Evolutionary conservation across 1,140 invertebrate genomes (phyloP).

Genomic region (Drosophila tropicalis): DNA sequence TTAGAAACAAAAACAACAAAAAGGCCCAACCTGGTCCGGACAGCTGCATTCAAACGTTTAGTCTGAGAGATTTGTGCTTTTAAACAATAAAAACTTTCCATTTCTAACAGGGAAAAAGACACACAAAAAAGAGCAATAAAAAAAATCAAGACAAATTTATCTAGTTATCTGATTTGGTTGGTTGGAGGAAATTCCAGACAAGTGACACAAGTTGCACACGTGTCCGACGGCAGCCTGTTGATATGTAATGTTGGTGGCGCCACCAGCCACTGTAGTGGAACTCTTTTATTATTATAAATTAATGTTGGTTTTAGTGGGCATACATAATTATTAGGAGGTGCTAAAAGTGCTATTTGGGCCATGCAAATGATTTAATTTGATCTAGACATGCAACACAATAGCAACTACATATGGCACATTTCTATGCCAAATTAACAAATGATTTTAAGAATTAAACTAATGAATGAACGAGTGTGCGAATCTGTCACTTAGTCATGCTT

Average conservation of each 20-base stretch:
- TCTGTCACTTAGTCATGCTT: constrained; percentile 43
- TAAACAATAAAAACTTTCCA: constrained; percentile 77
- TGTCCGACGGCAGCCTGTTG: constrained; percentile 32
- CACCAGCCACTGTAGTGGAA: constrained; percentile 43
- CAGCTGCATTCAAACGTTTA: constrained; percentile 66
- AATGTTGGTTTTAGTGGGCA: constrained; percentile 40
- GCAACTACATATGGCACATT: constrained; percentile 6
- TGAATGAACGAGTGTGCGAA: background rate
- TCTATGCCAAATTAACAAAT: constrained; percentile 4
- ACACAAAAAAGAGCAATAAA: constrained; percentile 9
- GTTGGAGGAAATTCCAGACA: constrained; percentile 38
- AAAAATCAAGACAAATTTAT: constrained; percentile 72
- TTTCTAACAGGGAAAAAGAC: constrained; percentile 65
- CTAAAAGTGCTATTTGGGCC: constrained; percentile 58
- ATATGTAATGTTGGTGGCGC: constrained; percentile 49
- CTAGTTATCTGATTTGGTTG: constrained; percentile 55
- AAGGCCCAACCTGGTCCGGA: too few relatives aligned
- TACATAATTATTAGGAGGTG: constrained; percentile 61
- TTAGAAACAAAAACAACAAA: constrained; percentile 50
- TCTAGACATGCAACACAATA: constrained; percentile 54
- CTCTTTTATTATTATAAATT: constrained; percentile 56
- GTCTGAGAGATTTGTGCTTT: constrained; percentile 65
- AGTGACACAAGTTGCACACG: constrained; percentile 66
- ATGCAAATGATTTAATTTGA: constrained; percentile 47
- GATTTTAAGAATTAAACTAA: constrained; percentile 27